Evolutionary conservation across 2,888 invertebrate species (phyloP), one percentile per base, ranked within the genome.

Genomic region (Hecatera dysodea): DNA sequence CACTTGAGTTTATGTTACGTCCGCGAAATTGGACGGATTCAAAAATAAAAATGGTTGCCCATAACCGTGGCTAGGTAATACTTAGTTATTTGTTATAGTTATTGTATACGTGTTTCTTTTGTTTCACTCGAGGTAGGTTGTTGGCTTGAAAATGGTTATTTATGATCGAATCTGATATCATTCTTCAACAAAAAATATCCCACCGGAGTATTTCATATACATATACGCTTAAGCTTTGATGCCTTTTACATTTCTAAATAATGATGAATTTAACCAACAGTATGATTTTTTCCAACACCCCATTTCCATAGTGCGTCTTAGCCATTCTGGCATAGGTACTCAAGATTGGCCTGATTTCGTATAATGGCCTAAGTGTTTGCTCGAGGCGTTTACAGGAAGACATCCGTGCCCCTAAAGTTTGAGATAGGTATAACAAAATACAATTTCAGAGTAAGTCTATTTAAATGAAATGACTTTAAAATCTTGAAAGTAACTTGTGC

Each of bases 1-100:
- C 86, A 73, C 82, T 83, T 82, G 80, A 88, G 89, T 89, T 90
- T 89, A 90, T 89, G 88, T 85, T 83, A 84, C 83, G 88, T 88
- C 85, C 86, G 84, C 87, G 81, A 88, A 90, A 89, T 89, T 89
- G 88, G 87, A 88, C 82, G 86, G 85, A 90, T 88, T 89, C 87
- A 88, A 89, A 90, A 90, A 88, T 88, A 88, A 88, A 88, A 88
- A 89, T 81, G 80, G 85, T 71, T 75, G 69, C 83, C 87, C 81
- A 70, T 82, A 81, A 82, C 81, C 72, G 80, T 82, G 82, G 79
- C 78, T 83, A 83, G 64, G 80, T 79, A 81, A 82, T 80, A 78
- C 63, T 74, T 65, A 69, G 52, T 48, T 46, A 29, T 52, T 44
- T 33, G 46, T 48, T 33, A 33, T 22, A 77, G 77, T 72, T 77